Conservation (phyloP, 2,888 invertebrate species). For the Myathropa florea region DNA sequence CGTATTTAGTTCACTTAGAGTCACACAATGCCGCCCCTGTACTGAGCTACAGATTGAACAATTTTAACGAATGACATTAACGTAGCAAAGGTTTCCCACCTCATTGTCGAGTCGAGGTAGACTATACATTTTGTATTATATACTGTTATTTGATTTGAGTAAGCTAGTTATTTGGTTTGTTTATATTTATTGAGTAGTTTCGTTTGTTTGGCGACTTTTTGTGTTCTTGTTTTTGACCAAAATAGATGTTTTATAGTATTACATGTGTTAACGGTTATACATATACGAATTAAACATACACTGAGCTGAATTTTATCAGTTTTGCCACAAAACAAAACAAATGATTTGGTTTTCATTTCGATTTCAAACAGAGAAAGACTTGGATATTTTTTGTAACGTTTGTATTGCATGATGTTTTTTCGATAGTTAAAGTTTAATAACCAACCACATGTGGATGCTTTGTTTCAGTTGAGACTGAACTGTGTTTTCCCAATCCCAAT, state of each 20-base stretch:
- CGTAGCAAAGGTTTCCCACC: slow-evolving; percentile 41
- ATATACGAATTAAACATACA: slow-evolving; percentile 30
- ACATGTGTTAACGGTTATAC: slow-evolving; percentile 28
- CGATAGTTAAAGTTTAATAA: too few relatives aligned
- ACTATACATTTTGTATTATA: slow-evolving; percentile 30
- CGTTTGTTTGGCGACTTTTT: background rate
- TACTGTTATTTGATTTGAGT: slow-evolving; percentile 30
- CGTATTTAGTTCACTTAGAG: background rate
- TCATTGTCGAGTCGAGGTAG: slow-evolving; percentile 11
- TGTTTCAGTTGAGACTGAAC: too few relatives aligned
- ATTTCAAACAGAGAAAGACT: background rate
- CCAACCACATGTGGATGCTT: too few relatives aligned
- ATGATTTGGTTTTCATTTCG: background rate
- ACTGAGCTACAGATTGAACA: background rate
- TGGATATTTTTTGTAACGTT: background rate
- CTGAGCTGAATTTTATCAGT: slow-evolving; percentile 49
- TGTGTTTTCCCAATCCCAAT: too few relatives aligned
- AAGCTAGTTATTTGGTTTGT: slow-evolving; percentile 9
- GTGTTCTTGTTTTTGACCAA: background rate
- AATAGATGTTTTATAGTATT: background rate
- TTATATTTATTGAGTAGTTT: background rate
- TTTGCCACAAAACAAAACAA: slow-evolving; percentile 29
- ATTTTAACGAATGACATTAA: slow-evolving; percentile 7
- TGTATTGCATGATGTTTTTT: background rate
- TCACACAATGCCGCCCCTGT: slow-evolving; percentile 10